Evolutionary conservation across 2,888 invertebrate species (phyloP).

Genomic region (Lamellibrachia satsuma): DNA sequence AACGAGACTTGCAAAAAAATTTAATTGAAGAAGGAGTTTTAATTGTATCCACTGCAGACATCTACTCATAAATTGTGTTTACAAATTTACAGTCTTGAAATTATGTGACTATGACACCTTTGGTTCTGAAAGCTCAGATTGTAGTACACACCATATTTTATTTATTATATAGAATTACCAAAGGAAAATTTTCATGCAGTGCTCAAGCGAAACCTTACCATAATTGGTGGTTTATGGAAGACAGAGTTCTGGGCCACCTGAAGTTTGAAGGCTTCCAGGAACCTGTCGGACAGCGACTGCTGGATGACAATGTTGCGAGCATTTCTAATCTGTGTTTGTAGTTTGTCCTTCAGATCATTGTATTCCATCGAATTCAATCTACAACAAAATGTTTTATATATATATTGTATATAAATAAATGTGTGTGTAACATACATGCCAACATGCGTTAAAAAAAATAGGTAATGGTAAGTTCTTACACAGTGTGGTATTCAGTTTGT

Average conservation of each 20-base stretch:
- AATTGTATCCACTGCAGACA: background rate
- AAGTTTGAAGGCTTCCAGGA: slow-evolving; percentile 83
- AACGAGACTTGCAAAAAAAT: too few species aligned
- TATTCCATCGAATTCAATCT: slow-evolving; percentile 79
- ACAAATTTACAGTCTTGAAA: background rate
- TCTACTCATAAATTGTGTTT: background rate
- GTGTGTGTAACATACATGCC: too few species aligned
- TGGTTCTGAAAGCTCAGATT: background rate
- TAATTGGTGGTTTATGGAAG: slow-evolving; percentile 48
- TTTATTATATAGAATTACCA: background rate
- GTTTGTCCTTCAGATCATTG: slow-evolving; percentile 78
- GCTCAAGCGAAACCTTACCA: slow-evolving; percentile 47
- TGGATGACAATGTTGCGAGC: slow-evolving; percentile 78
- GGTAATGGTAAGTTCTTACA: too few species aligned
- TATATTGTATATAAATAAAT: background rate
- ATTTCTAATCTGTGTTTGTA: slow-evolving; percentile 76
- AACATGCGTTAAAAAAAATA: too few species aligned
- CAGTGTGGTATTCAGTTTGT: too few species aligned
- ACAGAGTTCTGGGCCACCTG: slow-evolving; percentile 67
- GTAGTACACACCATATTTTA: background rate
- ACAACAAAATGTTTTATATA: slow-evolving; percentile 18
- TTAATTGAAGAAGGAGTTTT: too few species aligned
- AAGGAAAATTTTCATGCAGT: background rate
- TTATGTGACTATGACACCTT: background rate
- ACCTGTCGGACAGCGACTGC: slow-evolving; percentile 83